A percentile compares a stretch with the other conserved stretches of the same genome.
Conservation (phyloP, 53 echinoderm and acorn worm species). For the Crossaster papposus region DNA sequence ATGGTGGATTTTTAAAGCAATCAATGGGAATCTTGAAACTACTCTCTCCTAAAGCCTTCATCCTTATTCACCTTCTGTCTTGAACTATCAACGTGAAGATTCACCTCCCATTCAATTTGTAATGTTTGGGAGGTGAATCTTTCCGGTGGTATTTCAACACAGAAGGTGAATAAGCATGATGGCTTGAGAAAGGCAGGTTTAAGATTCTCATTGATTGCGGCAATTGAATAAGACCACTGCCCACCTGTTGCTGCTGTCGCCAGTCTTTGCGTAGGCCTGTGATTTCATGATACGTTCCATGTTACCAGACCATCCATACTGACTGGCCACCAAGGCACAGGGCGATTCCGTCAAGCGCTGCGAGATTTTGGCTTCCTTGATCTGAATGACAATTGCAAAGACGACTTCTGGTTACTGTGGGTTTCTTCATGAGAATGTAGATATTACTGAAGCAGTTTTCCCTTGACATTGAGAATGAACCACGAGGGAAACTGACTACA, state of each 20-base stretch:
- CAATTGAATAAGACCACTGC: constrained; percentile 15
- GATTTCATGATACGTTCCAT: constrained; percentile 99
- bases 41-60: too few relatives aligned
- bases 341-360: constrained; percentile 90
- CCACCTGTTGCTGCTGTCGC: constrained; percentile 82
- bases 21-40: too few relatives aligned
- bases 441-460: neutral
- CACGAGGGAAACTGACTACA: too few relatives aligned
- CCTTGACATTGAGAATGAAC: neutral
- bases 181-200: too few relatives aligned
- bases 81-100: too few relatives aligned
- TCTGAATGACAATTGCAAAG: constrained; percentile 56
- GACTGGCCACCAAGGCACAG: constrained; percentile 93
- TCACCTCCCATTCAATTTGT: too few relatives aligned
- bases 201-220: too few relatives aligned
- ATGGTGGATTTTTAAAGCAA: too few relatives aligned
- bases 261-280: constrained; percentile 94
- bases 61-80: too few relatives aligned
- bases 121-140: too few relatives aligned
- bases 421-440: neutral
- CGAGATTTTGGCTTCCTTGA: constrained; percentile 94
- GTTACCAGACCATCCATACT: constrained; percentile 99
- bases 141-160: too few relatives aligned
- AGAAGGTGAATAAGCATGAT: too few relatives aligned
- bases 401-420: neutral